Conservation (phyloP, 1,140 invertebrate genomes). For the Drosophila auraria region DNA sequence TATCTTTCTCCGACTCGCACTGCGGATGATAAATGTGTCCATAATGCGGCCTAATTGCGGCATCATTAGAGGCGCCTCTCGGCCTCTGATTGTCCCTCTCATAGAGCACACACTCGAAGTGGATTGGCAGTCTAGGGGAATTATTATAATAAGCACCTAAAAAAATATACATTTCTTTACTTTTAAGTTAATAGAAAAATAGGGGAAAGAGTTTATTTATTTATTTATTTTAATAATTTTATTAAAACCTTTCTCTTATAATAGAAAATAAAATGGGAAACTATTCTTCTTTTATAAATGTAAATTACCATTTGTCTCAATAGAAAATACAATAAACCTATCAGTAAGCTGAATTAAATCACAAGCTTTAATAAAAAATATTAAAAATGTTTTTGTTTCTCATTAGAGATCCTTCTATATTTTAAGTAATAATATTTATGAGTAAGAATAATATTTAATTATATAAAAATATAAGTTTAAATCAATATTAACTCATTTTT, state of each 20-base stretch:
- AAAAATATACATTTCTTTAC: neutral
- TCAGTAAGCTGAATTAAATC: too few relatives aligned
- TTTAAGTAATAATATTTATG: neutral
- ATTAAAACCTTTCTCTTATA: too few relatives aligned
- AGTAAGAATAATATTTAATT: neutral
- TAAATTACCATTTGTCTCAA: too few relatives aligned
- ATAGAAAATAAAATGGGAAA: too few relatives aligned
- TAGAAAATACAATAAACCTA: neutral
- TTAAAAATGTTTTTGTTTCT: too few relatives aligned
- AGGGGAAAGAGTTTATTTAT: neutral
- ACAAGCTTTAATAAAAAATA: too few relatives aligned
- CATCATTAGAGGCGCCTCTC: conserved; percentile 60
- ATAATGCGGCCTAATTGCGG: conserved; percentile 76
- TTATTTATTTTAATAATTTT: too few relatives aligned
- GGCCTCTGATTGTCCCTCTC: conserved; percentile 40
- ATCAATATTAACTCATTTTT: neutral
- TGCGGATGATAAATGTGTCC: conserved; percentile 69
- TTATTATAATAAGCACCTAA: neutral
- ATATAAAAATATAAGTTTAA: too few relatives aligned
- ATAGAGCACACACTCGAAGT: conserved; percentile 25
- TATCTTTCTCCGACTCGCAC: neutral
- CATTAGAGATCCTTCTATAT: too few relatives aligned
- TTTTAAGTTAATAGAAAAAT: neutral
- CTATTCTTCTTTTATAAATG: neutral
- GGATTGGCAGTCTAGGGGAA: conserved; percentile 27